Evolutionary conservation across 1,140 invertebrate genomes (phyloP).

Genomic region (Drosophila sp.): DNA sequence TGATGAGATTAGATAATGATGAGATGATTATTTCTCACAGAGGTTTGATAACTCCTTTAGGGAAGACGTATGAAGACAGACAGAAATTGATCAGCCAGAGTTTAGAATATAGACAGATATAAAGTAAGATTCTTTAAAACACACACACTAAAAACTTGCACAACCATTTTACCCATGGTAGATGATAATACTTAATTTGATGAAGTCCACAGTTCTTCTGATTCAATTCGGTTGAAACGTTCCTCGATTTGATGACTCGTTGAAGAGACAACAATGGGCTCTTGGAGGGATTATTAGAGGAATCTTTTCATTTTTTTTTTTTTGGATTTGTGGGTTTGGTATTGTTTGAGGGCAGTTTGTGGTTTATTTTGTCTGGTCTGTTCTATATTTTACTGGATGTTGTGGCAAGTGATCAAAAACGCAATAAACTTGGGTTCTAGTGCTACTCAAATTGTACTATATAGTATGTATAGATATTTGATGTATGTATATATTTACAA

Average conservation of each 20-base stretch:
- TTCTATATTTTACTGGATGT: conserved; percentile 33
- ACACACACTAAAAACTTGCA: conserved; percentile 61
- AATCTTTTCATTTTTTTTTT: conserved; percentile 4
- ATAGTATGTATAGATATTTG: conserved; percentile 51
- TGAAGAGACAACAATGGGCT: conserved; percentile 29
- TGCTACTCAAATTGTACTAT: conserved; percentile 43
- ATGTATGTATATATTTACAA: conserved; percentile 76
- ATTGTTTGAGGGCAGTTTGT: conserved; percentile 48
- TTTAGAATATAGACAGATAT: conserved; percentile 45
- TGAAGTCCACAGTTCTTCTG: conserved; percentile 37
- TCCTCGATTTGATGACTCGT: conserved; percentile 33
- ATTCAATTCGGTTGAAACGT: conserved; percentile 18
- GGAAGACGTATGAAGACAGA: conserved; percentile 49
- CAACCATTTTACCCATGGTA: conserved; percentile 74
- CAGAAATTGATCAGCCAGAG: conserved; percentile 55
- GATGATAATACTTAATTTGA: conserved; percentile 66
- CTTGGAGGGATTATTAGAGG: conserved; percentile 31
- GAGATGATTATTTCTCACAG: conserved; percentile 34
- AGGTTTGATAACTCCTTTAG: conserved; percentile 46
- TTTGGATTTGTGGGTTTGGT: conserved; percentile 20
- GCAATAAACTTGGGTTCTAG: conserved; percentile 60
- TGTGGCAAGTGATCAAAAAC: conserved; percentile 44
- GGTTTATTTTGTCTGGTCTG: conserved; percentile 47
- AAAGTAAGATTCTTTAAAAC: conserved; percentile 29
- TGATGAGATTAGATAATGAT: conserved; percentile 9